Evolutionary conservation across 2,113 vertebrate genomes (phyloP), one percentile per base, ranked within the genome.

Genomic region (Odontophorus gujanensis): DNA sequence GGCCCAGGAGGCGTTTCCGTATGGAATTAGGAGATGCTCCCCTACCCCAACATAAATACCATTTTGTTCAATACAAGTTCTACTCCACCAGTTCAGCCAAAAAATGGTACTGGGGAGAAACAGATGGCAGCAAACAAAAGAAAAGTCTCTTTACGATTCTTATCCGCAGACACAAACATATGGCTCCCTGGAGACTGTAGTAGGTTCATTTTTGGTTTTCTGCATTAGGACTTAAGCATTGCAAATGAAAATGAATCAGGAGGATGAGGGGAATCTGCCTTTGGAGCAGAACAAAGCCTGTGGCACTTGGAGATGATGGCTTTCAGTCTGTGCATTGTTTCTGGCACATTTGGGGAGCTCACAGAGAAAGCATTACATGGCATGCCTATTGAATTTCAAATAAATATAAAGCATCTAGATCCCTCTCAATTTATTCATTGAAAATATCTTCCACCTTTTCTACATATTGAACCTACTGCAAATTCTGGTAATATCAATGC

Each of bases 61-160:
- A 2, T 40, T 75, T 74, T 58, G 5, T 57, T 83, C 3, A 4
- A 13, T 42, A 75, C 34, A 67, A 47, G 32, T 51, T 89, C 47
- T 79, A 65, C 71, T 8, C 13, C 9, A 17, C 43, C 53, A 48
- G 20, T 76, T 87, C 81, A 73, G 36, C 30, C 34, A 85, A 71
- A 90, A 83, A 63, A 11, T 7, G 0, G 17, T 57, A 51, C 38
- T n/a, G 32, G 30, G 34, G 12, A 48, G 48, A 92, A 89, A 73
- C 81, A 96, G 89, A 73, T 85, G 87, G 61, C 67, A 76, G 71
- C 40, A 76, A 89, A 92, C 48, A 84, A 94, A 53, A 26, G 26
- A 85, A 96, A 87, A 91, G 75, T 87, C 48, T 76, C 79, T 92
- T n/a, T 32, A 82, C 79, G 55, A 45, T 73, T 89, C 62, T 73